Base-by-base conservation (phyloP, 2,888 invertebrate species). In the Pseudeuparius sepicola region DNA sequence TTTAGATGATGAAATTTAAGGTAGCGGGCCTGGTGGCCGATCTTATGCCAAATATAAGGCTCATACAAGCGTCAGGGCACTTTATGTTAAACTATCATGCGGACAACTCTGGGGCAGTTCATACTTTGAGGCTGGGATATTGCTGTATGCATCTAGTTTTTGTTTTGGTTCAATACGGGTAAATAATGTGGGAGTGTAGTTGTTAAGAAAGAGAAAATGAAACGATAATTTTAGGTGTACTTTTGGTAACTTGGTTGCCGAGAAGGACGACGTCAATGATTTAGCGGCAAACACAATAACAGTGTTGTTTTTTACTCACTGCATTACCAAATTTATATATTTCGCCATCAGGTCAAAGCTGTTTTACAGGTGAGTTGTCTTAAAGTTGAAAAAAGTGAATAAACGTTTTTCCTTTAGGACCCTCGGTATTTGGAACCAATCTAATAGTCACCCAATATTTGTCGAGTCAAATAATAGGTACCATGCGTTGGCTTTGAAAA, bases 361-460 rank as follows among this genome's bases (percentile, higher is more conserved):
- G 37, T 80, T 84, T 52, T 83, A 84, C 62, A 74, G 77, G 78
- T 78, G 53, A 63, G 58, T 37, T n/a, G 10, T n/a, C 12, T 4
- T 9, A 3, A 31, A 17, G 14, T 18, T 31, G 25, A 15, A 18
- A 27, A 17, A 18, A 34, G 13, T 4, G 23, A 2, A 20, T 9
- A n/a, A 14, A 24, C 24, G 31, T 20, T 24, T 23, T 40, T 37
- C 36, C 45, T 50, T 13, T 48, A 77, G 85, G 52, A 83, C 84
- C 0, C 59, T 86, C 24, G 79, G 77, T 16, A 75, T 83, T 41
- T 88, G 87, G 87, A 87, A 87, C 57, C 82, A 84, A 60, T 74
- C 80, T 0, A 85, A 86, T 59, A 76, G 79, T 34, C 86, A 88
- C 61, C 85, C 87, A 0, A 58, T 88, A 24, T 88, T 88, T 57